Evolutionary conservation across 2,797 vertebrate genomes (phyloP), one percentile per base, ranked within the genome.

Genomic region (Podarcis siculus): DNA sequence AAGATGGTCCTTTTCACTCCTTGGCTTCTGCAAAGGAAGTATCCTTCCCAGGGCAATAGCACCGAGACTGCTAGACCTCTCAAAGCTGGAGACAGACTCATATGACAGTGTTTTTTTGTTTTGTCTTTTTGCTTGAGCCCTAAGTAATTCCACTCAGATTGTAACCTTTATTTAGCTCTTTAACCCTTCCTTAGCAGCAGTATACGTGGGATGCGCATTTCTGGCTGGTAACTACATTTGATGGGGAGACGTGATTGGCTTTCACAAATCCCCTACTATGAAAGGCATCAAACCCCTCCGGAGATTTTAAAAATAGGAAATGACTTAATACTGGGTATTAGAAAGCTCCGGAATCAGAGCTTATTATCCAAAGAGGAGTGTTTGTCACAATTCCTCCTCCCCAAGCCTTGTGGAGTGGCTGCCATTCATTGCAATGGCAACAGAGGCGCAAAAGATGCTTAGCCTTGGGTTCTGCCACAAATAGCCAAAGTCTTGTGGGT

Each of bases 111-210:
- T 89, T 64, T 66, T 5, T 39, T 39, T 30, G 90, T 58, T 8
- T 77, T 32, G 2, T 64, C 15, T 89, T 39, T 84, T 87, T 94
- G 86, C 92, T 94, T 94, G 94, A 94, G 90, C 92, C 85, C 90
- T 87, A 88, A 94, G 92, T 95, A 95, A 95, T 95, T 95, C 94
- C 92, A 78, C 92, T 94, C 92, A 94, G 93, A 93, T 91, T 94
- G 93, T 93, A 94, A 94, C 91, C 92, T 94, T 95, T 95, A 95
- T 95, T 96, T 95, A 95, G 94, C 92, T 95, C 93, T 95, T 95
- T 95, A 96, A 94, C 92, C 94, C 91, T 95, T 94, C 92, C 89
- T 94, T 91, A 82, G 88, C 94, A 92, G 87, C 92, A 92, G 95
- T 55, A 55, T 55, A 91, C 93, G 92, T 81, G 75, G 89, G 85